A percentile compares a stretch with the other conserved stretches of the same genome.
phyloP scores from a whole-genome alignment of 2,888 invertebrate species.

The Tetragonula carbonaria region DNA sequence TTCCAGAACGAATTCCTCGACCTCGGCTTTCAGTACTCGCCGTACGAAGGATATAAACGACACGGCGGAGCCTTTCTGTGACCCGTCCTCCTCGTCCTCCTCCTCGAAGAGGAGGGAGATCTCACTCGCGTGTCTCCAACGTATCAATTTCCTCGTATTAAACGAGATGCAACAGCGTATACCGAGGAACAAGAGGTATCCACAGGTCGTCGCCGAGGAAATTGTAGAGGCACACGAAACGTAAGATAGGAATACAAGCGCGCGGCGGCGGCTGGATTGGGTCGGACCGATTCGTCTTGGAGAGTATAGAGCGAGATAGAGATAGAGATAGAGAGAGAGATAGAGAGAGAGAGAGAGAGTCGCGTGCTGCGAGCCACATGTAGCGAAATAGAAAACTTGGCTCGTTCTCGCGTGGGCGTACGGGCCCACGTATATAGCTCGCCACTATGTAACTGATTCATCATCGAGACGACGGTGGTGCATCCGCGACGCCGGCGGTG shows the following conservation, averaged over 20 bases:
- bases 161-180: constrained; percentile 50
- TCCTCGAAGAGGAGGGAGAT: background rate
- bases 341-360: constrained; percentile 35
- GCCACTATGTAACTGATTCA: constrained; percentile 56
- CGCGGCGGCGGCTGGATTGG: constrained; percentile 10
- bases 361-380: constrained; percentile 57
- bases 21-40: constrained; percentile 47
- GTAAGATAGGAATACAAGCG: constrained; percentile 42
- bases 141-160: constrained; percentile 53
- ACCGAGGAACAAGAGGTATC: constrained; percentile 53
- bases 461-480: constrained; percentile 45
- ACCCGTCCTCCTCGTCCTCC: too few relatives aligned
- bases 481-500: background rate
- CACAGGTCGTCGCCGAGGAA: constrained; percentile 43
- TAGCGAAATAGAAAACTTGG: constrained; percentile 68
- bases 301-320: background rate
- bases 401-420: constrained; percentile 47
- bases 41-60: constrained; percentile 56
- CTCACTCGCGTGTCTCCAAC: constrained; percentile 53
- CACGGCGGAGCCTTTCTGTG: background rate
- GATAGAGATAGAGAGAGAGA: background rate
- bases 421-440: constrained; percentile 3
- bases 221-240: constrained; percentile 53
- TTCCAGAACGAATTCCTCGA: constrained; percentile 52
- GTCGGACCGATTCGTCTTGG: background rate